Evolutionary conservation across 2,797 vertebrate genomes (phyloP).

Genomic region (Diglossa cyanea): DNA sequence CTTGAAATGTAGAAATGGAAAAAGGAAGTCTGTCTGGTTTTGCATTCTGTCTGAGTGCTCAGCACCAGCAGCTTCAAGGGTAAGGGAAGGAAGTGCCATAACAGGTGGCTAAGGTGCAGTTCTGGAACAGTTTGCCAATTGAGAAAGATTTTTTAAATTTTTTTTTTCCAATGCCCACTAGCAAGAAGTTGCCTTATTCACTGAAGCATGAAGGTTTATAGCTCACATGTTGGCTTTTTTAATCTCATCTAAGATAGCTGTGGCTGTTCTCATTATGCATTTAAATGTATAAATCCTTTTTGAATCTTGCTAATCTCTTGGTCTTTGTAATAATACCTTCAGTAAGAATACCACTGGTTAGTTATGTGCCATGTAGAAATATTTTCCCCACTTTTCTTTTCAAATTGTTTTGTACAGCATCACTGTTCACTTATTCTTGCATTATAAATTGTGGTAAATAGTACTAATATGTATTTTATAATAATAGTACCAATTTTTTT

Average conservation of each 20-base stretch:
- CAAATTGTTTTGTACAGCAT: background rate
- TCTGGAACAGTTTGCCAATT: background rate
- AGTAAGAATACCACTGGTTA: background rate
- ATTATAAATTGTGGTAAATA: background rate
- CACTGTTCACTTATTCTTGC: background rate
- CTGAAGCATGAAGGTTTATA: background rate
- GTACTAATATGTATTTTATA: background rate
- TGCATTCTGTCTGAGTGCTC: background rate
- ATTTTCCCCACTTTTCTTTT: background rate
- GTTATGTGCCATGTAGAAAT: background rate
- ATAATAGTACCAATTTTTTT: background rate
- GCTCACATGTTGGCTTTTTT: background rate
- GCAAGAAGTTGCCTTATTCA: background rate
- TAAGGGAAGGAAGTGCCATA: background rate
- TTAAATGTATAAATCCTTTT: constrained; percentile 15
- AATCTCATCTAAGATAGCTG: background rate
- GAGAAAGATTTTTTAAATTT: background rate
- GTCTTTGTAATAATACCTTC: background rate
- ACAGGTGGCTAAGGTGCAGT: background rate
- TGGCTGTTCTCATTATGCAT: background rate
- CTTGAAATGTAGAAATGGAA: background rate
- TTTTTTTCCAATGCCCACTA: background rate
- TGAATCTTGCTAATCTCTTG: background rate
- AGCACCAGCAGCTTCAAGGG: background rate
- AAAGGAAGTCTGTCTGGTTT: background rate